Base-by-base conservation (phyloP, 1,140 invertebrate species). In the Hylaeus volcanicus region DNA sequence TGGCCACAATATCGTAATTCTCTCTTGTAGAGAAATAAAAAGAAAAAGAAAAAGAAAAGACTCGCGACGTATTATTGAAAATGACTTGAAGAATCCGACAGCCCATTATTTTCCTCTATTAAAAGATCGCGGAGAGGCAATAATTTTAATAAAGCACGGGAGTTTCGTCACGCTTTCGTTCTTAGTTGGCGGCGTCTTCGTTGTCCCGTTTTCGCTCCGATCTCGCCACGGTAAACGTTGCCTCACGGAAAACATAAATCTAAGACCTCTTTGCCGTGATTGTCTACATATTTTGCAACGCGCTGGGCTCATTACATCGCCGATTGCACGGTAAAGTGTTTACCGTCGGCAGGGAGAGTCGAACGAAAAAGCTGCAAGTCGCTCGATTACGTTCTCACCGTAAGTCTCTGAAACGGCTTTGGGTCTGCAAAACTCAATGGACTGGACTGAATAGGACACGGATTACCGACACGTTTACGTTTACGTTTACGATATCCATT, bases 361-460 rank as follows among this genome's bases (percentile, higher is more conserved):
- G 60, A n/a, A 14, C 65, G 64, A 68, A 26, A 68, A 45, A 69
- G 70, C 74, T 51, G 41, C 4, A 69, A 79, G 61, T 79, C 69
- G n/a, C 51, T 48, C 53, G 69, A 56, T 71, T 71, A 43, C 69
- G 69, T n/a, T 71, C 55, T 14, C 53, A 53, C 37, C 15, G 41
- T 45, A 53, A 58, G 74, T 86, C 85, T 83, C 83, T 85, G 80
- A 55, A 77, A 80, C 71, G 48, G 77, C 70, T 70, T 60, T 78
- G 26, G 26, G 26, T 26, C 26, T 26, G 26, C 26, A 26, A 26
- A 26, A 26, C 26, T 26, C 26, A 26, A 26, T 9, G 51, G 1
- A 74, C 64, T 43, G 63, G 26, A 68, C 12, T 5, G 74, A 37
- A 39, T 51, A 63, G 11, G 61, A 48, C 4, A 63, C 39, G 39